Base-by-base conservation (phyloP, 1,140 invertebrate species). In the Cyclina sinensis region DNA sequence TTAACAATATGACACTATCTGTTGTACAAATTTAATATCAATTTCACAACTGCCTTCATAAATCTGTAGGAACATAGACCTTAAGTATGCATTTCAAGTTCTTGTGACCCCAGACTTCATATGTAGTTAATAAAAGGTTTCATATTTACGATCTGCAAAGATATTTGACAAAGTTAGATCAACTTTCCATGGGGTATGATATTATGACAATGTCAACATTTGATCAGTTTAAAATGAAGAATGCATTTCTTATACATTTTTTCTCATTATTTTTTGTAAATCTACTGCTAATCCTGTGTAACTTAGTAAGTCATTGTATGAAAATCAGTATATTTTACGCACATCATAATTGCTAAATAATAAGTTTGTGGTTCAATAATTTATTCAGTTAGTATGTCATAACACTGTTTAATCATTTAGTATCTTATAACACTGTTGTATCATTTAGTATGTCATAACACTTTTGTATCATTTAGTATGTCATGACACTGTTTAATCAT, bases 181-280 rank as follows among this genome's bases (percentile, higher is more conserved):
- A 70, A 70, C 65, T 70, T 37, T 14, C 35, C 32, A 70, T 37
- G 65, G 65, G 32, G 65, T 70, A 39, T 70, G 65, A 70, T 70
- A 30, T 37, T 27, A 35, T 70, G 32, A 70, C 65, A 70, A 12
- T 70, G 65, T 70, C 65, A 70, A 70, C 65, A 70, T 70, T 27
- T 70, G 65, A 70, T 70, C 30, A 57, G 65, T 37, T 70, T 37
- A 1, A 70, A 37, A 70, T 70, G 65, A 70, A 70, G 35, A 70
- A 70, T 70, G 24, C 30, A 16, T 70, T 70, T 35, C 37, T 37
- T 70, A 32, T 62, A 54, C 51, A n/a, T n/a, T 7, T 65, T 27
- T 65, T 59, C 54, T n/a, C 30, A 5, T 65, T 65, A 5, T n/a
- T 30, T 65, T 65, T 3, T 18, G 51, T 18, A 54, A 11, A 18